Percentiles rank a stretch among this genome's conserved stretches.
Conservation (phyloP, 2,888 invertebrate genomes). For the Drosophila mimetica region DNA sequence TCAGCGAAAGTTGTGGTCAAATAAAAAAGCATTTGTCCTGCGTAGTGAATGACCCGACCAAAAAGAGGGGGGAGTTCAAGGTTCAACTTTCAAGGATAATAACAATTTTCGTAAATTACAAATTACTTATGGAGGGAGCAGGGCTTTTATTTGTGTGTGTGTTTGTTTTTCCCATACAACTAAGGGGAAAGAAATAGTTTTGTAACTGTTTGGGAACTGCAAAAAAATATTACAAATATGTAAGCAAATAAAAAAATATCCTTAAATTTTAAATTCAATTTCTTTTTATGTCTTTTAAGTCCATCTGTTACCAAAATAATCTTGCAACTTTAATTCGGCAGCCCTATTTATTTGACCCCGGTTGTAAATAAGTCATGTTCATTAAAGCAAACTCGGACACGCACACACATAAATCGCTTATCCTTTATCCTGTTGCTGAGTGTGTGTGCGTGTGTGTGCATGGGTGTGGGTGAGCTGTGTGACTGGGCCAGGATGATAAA, state of each 20-base stretch:
- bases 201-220: too few species aligned
- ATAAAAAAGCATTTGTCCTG: constrained; percentile 66
- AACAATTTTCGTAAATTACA: constrained; percentile 78
- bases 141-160: neutral
- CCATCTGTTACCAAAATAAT: neutral
- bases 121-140: constrained; percentile 48
- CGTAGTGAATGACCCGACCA: constrained; percentile 23
- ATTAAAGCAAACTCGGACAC: constrained; percentile 68
- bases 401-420: constrained; percentile 73
- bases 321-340: neutral
- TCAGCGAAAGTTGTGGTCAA: constrained; percentile 49
- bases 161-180: neutral
- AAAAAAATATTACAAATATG: too few species aligned
- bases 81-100: constrained; percentile 61
- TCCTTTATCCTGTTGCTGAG: constrained; percentile 74
- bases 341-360: constrained; percentile 8
- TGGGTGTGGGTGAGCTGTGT: constrained; percentile 8
- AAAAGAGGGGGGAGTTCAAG: constrained; percentile 28
- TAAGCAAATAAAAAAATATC: too few species aligned
- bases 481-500: constrained; percentile 78
- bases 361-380: constrained; percentile 58
- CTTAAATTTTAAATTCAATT: neutral
- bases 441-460: constrained; percentile 13
- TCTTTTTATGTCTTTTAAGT: neutral
- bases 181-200: neutral